Evolutionary conservation across 2,888 invertebrate genomes (phyloP).

Genomic region (Linyphia triangularis): DNA sequence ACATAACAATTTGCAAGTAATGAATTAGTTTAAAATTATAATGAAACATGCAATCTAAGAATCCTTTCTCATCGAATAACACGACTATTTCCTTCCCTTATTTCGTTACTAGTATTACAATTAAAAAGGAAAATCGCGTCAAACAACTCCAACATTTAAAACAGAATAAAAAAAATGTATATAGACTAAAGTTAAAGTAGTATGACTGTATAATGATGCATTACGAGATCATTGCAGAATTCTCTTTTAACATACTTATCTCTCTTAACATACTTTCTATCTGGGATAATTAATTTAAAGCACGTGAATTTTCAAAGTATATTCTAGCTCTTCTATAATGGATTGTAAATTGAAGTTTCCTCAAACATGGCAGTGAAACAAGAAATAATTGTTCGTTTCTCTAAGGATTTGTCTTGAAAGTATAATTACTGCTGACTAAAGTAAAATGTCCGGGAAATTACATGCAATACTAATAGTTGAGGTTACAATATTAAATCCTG

Average conservation of each 20-base stretch:
- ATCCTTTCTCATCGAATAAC: not conserved
- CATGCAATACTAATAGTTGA: too few relatives aligned
- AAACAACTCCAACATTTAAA: conserved; percentile 32
- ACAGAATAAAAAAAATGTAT: conserved; percentile 2
- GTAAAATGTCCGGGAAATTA: too few relatives aligned
- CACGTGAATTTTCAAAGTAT: conserved; percentile 21
- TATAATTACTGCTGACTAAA: too few relatives aligned
- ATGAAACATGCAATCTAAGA: conserved; percentile 4
- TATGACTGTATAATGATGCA: conserved; percentile 44
- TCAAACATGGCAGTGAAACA: conserved; percentile 29
- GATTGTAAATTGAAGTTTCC: conserved; percentile 45
- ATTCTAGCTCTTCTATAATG: conserved; percentile 30
- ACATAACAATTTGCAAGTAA: too few relatives aligned
- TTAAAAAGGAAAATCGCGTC: conserved; percentile 16
- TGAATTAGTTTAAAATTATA: too few relatives aligned
- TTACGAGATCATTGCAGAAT: conserved; percentile 18
- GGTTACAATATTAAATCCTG: too few relatives aligned
- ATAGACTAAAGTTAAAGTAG: conserved; percentile 4
- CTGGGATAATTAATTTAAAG: conserved; percentile 56
- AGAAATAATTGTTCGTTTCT: conserved; percentile 19
- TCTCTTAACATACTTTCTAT: conserved; percentile 44
- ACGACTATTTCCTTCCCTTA: not conserved
- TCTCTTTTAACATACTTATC: too few relatives aligned
- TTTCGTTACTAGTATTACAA: not conserved
- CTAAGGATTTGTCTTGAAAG: not conserved